Percentiles rank a stretch among this genome's conserved stretches.
Conservation (phyloP, 2,888 invertebrate species). For the Drosophila imparisetae region DNA sequence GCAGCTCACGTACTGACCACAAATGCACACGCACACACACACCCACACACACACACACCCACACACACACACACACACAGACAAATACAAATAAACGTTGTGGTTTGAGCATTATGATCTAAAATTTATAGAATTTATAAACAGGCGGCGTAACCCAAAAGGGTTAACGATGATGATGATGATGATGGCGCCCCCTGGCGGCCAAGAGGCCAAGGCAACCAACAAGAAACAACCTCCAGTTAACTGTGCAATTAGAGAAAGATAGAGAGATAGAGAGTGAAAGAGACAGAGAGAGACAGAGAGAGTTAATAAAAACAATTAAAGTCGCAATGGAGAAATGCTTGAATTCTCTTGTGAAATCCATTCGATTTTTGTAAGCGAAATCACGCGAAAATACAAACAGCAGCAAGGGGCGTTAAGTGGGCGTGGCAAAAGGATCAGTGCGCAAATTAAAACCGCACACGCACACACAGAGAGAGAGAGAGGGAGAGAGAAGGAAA, state of each 20-base stretch:
- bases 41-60: slow-evolving; percentile 21
- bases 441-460: slow-evolving; percentile 74
- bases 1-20: slow-evolving; percentile 49
- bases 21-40: slow-evolving; percentile 27
- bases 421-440: slow-evolving; percentile 53
- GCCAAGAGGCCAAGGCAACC: slow-evolving; percentile 39
- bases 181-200: slow-evolving; percentile 39
- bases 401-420: slow-evolving; percentile 22
- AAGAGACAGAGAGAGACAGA: not conserved
- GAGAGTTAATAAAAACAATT: slow-evolving; percentile 51
- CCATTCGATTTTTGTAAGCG: slow-evolving; percentile 55
- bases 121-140: slow-evolving; percentile 79
- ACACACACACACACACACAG: slow-evolving; percentile 31
- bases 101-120: slow-evolving; percentile 69
- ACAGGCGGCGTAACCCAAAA: slow-evolving; percentile 57
- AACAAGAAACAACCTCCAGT: slow-evolving; percentile 6
- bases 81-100: slow-evolving; percentile 20
- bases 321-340: slow-evolving; percentile 36
- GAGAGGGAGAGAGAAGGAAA: not conserved
- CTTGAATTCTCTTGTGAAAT: slow-evolving; percentile 3
- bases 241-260: slow-evolving; percentile 11
- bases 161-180: slow-evolving; percentile 50
- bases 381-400: slow-evolving; percentile 64
- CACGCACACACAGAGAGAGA: slow-evolving; percentile 50
- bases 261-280: not conserved